Conservation (phyloP, 2,797 vertebrate species). For the Atherinosoma microstoma region DNA sequence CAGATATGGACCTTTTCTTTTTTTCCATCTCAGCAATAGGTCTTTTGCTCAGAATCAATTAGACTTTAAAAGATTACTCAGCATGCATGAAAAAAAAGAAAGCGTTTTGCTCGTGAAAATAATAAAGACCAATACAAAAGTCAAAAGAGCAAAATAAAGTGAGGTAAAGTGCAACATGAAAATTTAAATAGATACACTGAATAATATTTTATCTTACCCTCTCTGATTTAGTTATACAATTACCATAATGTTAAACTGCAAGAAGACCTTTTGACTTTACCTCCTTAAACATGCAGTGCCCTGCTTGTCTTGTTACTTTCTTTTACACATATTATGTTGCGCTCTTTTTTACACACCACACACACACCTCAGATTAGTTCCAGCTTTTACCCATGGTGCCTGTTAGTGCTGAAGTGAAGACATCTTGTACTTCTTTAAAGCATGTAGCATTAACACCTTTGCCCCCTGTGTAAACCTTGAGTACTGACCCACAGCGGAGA, state of each 20-base stretch:
- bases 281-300: constrained; percentile 26
- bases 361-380: constrained; percentile 77
- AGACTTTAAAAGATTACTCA: constrained; percentile 25
- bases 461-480: constrained; percentile 80
- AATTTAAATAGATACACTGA: background rate
- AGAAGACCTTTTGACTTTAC: constrained; percentile 23
- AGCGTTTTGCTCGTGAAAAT: background rate
- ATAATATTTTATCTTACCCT: background rate
- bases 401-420: constrained; percentile 80
- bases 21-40: constrained; percentile 9
- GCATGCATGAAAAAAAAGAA: constrained; percentile 25
- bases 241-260: constrained; percentile 11
- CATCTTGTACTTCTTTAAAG: constrained; percentile 84
- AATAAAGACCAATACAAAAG: constrained; percentile 13
- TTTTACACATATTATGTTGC: constrained; percentile 22
- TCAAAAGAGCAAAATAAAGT: constrained; percentile 9
- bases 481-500: constrained; percentile 77
- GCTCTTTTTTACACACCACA: constrained; percentile 18
- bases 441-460: constrained; percentile 84
- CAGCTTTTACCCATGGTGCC: constrained; percentile 81
- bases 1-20: no score
- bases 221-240: constrained; percentile 22
- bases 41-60: constrained; percentile 41
- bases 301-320: constrained; percentile 26
- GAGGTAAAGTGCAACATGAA: constrained; percentile 1